Evolutionary conservation across 2,797 vertebrate species (phyloP).

Genomic region (Chrosomus eos): DNA sequence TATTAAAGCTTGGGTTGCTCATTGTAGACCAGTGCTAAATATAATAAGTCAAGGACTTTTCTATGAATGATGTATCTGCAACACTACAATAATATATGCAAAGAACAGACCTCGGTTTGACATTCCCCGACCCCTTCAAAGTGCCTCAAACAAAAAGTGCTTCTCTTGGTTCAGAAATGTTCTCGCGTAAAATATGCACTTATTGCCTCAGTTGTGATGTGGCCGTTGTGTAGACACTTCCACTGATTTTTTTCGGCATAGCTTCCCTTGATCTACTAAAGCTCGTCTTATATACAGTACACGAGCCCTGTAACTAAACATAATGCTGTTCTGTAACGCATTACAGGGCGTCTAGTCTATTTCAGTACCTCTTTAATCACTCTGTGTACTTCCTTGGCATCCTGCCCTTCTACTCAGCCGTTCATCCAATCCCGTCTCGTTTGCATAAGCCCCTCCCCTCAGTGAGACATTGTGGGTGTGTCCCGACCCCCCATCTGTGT

Average conservation of each 20-base stretch:
- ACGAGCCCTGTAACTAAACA: conserved; percentile 8
- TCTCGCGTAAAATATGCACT: conserved; percentile 42
- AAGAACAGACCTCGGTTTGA: conserved; percentile 30
- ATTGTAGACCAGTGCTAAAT: conserved; percentile 9
- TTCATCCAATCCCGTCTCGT: conserved; percentile 20
- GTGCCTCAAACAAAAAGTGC: conserved; percentile 35
- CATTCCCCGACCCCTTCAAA: conserved; percentile 9
- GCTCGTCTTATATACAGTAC: conserved; percentile 45
- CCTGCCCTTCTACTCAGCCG: not conserved
- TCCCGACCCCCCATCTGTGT: conserved; percentile 70
- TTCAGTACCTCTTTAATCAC: conserved; percentile 35
- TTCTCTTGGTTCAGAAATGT: conserved; percentile 23
- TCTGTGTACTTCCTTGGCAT: not conserved
- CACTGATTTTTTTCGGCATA: not conserved
- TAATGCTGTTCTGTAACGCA: conserved; percentile 20
- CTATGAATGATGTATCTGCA: conserved; percentile 27
- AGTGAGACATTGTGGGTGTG: conserved; percentile 71
- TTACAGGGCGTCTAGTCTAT: conserved; percentile 30
- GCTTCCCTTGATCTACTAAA: conserved; percentile 43
- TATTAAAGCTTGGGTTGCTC: conserved; percentile 3
- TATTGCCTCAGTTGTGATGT: conserved; percentile 50
- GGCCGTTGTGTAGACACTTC: conserved; percentile 43
- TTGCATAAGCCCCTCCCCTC: conserved; percentile 58
- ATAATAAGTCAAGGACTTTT: conserved; percentile 9
- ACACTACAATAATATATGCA: conserved; percentile 19